Conservation (phyloP, 1,140 invertebrate species). For the Hycleus cichorii region DNA sequence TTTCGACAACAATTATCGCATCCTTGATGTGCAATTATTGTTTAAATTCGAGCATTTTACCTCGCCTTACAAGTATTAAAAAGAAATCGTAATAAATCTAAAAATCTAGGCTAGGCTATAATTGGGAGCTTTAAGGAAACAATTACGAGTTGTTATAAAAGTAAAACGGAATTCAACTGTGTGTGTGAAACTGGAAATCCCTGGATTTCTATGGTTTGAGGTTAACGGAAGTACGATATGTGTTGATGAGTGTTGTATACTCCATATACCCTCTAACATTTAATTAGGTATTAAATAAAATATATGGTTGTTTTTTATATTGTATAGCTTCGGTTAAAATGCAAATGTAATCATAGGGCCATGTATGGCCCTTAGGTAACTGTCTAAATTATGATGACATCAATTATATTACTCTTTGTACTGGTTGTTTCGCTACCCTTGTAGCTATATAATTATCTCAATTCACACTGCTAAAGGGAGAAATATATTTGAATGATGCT, state of each 20-base stretch:
- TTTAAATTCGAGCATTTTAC: no score
- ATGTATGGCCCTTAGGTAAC: slow-evolving; percentile 5
- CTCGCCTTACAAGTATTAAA: no score
- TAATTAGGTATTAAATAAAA: slow-evolving; percentile 12
- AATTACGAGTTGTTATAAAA: not conserved
- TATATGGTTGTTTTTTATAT: slow-evolving; percentile 8
- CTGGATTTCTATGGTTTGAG: no score
- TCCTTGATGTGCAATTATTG: no score
- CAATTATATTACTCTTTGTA: slow-evolving; percentile 2
- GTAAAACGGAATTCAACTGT: no score
- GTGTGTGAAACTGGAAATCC: no score
- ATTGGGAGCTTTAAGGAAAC: not conserved
- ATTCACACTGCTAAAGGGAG: not conserved
- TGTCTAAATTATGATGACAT: slow-evolving; percentile 10
- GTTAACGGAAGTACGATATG: not conserved
- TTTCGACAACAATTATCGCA: no score
- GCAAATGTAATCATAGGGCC: slow-evolving; percentile 10
- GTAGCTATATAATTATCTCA: slow-evolving; percentile 3
- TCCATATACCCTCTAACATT: not conserved
- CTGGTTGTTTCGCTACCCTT: not conserved
- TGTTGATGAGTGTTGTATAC: not conserved
- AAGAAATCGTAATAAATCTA: no score
- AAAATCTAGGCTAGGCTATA: no score
- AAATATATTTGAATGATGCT: not conserved
- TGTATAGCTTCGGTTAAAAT: slow-evolving; percentile 11